Base-by-base conservation (phyloP, 2,888 invertebrate genomes). In the Zaprionus obscuricornis region DNA sequence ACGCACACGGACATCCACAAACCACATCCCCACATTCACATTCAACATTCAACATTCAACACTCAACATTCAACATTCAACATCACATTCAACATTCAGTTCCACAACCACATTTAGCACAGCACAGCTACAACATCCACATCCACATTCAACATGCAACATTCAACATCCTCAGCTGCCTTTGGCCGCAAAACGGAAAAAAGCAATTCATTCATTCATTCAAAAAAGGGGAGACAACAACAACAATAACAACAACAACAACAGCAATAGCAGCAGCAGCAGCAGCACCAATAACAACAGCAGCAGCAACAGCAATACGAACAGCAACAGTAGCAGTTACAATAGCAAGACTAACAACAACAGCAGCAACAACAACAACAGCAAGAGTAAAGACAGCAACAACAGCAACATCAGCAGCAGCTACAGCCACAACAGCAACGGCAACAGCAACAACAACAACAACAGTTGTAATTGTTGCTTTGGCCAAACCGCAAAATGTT, bases 181-280 rank as follows among this genome's bases (percentile, higher is more conserved):
- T 24, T 43, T 47, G 49, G 57, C 56, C 71, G 63, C 62, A 59
- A 65, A 81, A 78, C 82, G 85, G 85, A 84, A 82, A 82, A 84
- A 81, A 84, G 78, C 84, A 82, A 82, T 82, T 82, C 82, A 82
- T 77, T 81, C 81, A 83, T 79, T 74, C 79, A 74, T 66, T 65
- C 66, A 66, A 52, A 43, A 56, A 57, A 47, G 66, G 66, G 60
- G 57, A 64, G 64, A 58, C 66, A 68, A 55, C 33, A 74, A 58
- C 76, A 76, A 49, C 58, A 60, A 29, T 51, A 49, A 50, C 49
- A 58, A n/a, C 39, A 34, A n/a, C 22, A 36, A 11, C 14, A 24
- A 11, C 43, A 58, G 37, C 20, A 60, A n/a, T n/a, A n/a, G n/a
- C n/a, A n/a, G n/a, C n/a, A n/a, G n/a, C n/a, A n/a, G n/a, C n/a